Base-by-base conservation (phyloP, 2,888 invertebrate species). In the Iselma pallidipennis region DNA sequence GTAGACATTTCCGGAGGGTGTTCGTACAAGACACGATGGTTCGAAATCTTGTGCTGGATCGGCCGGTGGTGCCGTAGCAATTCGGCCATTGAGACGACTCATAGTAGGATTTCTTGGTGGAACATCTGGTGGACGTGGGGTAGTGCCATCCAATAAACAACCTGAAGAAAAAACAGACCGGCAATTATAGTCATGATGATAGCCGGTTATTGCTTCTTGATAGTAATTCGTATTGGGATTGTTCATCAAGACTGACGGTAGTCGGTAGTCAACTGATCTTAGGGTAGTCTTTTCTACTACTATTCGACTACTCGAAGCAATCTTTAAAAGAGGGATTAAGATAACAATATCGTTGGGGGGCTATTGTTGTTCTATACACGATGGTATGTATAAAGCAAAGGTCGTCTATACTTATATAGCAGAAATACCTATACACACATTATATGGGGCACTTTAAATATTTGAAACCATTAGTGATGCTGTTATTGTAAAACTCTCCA, bases 1-100 rank as follows among this genome's bases (percentile, higher is more conserved):
- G 86, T 94, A 95, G 81, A 95, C 92, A 85, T 94, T 94, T 81
- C 95, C 95, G 73, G 94, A 95, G 73, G 94, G 93, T 71, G 94
- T 94, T 82, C 94, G 88, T 77, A 94, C 94, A 78, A 95, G 88
- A 82, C 94, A 94, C 80, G 94, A 92, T 74, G 94, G 93, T 83
- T 94, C 94, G 82, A 94, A 92, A 83, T 94, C 94, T 72, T 81
- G 80, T 66, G 74, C 73, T 57, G 89, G 84, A 79, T 85, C 83
- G 81, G 89, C 89, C 74, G 88, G 89, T 73, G 91, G 91, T 83
- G 92, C 91, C 81, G 90, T 90, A 80, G 91, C 90, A 83, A 92
- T 87, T 81, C 94, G 90, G 82, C 93, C 93, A 88, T 94, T 94
- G 82, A 93, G 88, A 80, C 94, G 90, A 85, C 88, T 92, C 94